Conservation (phyloP, 2,888 invertebrate genomes). For the Gordius sp. region DNA sequence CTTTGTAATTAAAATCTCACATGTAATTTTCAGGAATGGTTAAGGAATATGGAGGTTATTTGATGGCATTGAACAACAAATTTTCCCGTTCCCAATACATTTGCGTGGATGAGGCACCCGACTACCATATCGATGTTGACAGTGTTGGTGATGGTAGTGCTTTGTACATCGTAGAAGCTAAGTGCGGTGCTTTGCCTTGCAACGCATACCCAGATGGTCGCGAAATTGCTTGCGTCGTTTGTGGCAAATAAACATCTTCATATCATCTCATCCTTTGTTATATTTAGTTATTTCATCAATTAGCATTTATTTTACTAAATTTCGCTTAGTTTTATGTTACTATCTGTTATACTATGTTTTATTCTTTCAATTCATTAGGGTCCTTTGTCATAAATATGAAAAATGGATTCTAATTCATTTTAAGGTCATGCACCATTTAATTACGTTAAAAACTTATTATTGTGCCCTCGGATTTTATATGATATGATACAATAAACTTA, state of each 20-base stretch:
- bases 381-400: too few species aligned
- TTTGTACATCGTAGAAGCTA: constrained; percentile 12
- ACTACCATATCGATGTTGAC: neutral
- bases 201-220: constrained; percentile 12
- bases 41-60: constrained; percentile 15
- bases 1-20: neutral
- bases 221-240: constrained; percentile 15
- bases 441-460: too few species aligned
- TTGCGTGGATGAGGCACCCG: constrained; percentile 15
- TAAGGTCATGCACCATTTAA: constrained; percentile 1
- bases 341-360: too few species aligned
- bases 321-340: too few species aligned
- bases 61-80: constrained; percentile 15
- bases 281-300: too few species aligned
- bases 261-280: too few species aligned
- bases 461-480: too few species aligned
- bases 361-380: too few species aligned
- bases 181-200: constrained; percentile 15
- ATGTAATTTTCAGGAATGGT: constrained; percentile 2
- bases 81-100: constrained; percentile 15
- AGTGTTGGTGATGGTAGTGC: constrained; percentile 15
- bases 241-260: constrained; percentile 15
- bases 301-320: too few species aligned
- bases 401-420: too few species aligned
- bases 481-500: too few species aligned